Evolutionary conservation across 2,888 invertebrate genomes (phyloP), one percentile per base, ranked within the genome.

Genomic region (Xylocampa areola): DNA sequence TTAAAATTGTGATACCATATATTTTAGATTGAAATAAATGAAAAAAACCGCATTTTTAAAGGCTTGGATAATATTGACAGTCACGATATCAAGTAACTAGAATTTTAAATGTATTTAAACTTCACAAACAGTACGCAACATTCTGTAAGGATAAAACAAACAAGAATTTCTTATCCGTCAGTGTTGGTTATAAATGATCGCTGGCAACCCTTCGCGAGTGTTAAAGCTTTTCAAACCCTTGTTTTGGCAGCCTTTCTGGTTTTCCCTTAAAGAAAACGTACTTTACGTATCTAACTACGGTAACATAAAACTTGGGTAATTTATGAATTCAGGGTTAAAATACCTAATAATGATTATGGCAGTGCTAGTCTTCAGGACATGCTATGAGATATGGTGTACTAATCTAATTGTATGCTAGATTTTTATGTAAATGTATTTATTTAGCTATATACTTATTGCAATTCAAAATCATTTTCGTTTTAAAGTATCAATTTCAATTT

Each of bases 181-280:
- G 80, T 85, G 73, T 66, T 72, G 70, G 85, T 87, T 80, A 90
- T 89, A 89, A 90, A 90, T 90, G 88, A 90, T 89, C 73, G 66
- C 41, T 62, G 62, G 73, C 76, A 82, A 84, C 85, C 88, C 87
- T 86, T 74, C 65, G 57, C 77, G 61, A 75, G 72, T 76, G 79
- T 50, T 80, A 80, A 79, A 82, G 82, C 83, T 79, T 82, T 82
- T 77, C 64, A 77, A 81, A 80, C 84, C 83, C 82, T 81, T 83
- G 85, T 86, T 86, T 79, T 76, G 75, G 77, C 70, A 73, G 70
- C 73, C 76, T 77, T 82, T 79, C 82, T 77, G 78, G 76, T 79
- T 76, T 74, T 62, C 64, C 60, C 52, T 58, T 59, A 74, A 77
- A 61, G 69, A 73, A 82, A 75, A 74, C 76, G 77, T 82, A 84